phyloP scores from a whole-genome alignment of 1,140 invertebrate species.

The Drosophila kohkoa region DNA sequence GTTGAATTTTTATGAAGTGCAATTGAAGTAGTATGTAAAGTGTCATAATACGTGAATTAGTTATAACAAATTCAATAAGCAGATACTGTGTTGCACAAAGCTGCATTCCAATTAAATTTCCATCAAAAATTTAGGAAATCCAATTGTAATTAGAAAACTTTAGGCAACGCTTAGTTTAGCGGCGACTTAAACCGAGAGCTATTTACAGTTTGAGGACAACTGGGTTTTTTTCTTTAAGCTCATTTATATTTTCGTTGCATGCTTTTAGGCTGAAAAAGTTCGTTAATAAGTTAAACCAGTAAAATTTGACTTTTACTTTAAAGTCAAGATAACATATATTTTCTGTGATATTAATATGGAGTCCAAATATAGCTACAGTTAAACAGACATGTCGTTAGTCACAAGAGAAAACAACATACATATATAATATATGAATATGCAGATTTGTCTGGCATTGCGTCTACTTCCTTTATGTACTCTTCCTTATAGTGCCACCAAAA shows the following conservation, averaged over 20 bases:
- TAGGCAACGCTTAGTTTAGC: too few species aligned
- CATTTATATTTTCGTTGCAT: not conserved
- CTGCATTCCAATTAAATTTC: too few species aligned
- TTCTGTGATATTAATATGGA: not conserved
- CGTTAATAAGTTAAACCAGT: too few species aligned
- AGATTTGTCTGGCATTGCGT: conserved; percentile 48
- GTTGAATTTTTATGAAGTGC: not conserved
- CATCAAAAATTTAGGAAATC: too few species aligned
- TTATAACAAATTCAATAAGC: not conserved
- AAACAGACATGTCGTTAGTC: conserved; percentile 23
- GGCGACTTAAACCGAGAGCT: too few species aligned
- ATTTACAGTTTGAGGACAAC: too few species aligned
- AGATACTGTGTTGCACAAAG: too few species aligned
- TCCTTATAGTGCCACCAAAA: conserved; percentile 49
- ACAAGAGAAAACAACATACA: conserved; percentile 21
- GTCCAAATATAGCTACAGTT: not conserved
- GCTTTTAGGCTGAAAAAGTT: conserved; percentile 4
- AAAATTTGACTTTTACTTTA: not conserved
- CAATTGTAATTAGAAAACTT: too few species aligned
- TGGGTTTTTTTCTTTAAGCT: too few species aligned
- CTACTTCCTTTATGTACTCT: not conserved
- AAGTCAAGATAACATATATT: not conserved
- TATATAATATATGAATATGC: conserved; percentile 8
- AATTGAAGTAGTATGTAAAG: not conserved
- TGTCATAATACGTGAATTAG: not conserved